Percentiles rank a stretch among this genome's conserved stretches.
Evolutionary conservation across 2,888 invertebrate genomes (phyloP).

Genomic region (Dendrolimus houi): DNA sequence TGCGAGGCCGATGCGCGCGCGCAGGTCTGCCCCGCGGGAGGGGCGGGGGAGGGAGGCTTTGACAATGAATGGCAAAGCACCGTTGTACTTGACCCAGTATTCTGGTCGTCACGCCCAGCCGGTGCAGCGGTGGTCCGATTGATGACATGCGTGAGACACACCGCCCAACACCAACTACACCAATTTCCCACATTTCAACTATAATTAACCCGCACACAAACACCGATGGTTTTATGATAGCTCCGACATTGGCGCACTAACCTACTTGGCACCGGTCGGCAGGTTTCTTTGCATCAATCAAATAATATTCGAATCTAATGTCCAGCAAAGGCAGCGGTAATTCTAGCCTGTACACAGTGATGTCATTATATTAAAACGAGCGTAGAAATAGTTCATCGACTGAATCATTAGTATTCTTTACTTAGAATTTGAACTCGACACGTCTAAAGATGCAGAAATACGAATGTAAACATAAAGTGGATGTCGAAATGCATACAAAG

Average conservation of each 20-base stretch:
- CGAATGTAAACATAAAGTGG: slow-evolving; percentile 28
- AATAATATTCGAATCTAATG: slow-evolving; percentile 44
- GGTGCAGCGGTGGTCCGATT: slow-evolving; percentile 42
- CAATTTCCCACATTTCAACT: slow-evolving; percentile 32
- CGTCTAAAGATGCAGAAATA: slow-evolving; percentile 28
- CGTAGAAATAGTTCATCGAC: slow-evolving; percentile 21
- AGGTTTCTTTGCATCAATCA: slow-evolving; percentile 54
- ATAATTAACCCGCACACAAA: slow-evolving; percentile 31
- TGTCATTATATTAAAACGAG: slow-evolving; percentile 43
- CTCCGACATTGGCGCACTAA: slow-evolving; percentile 66
- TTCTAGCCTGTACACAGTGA: slow-evolving; percentile 27
- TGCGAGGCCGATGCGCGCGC: slow-evolving; percentile 54
- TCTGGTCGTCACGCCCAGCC: slow-evolving; percentile 44
- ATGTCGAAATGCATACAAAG: slow-evolving; percentile 51
- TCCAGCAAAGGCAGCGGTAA: slow-evolving; percentile 14
- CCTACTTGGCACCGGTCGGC: slow-evolving; percentile 55
- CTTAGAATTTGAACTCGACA: slow-evolving; percentile 31
- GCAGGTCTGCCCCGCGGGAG: slow-evolving; percentile 20
- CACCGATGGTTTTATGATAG: slow-evolving; percentile 45
- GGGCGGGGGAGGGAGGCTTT: slow-evolving; percentile 25
- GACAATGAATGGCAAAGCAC: slow-evolving; percentile 75
- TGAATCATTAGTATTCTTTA: slow-evolving; percentile 23
- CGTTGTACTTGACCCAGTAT: slow-evolving; percentile 75
- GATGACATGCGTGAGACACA: slow-evolving; percentile 47
- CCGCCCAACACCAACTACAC: slow-evolving; percentile 19